Evolutionary conservation across 2,113 vertebrate genomes (phyloP), one percentile per base, ranked within the genome.

Genomic region (Calyptommatus sinebrachiatus): DNA sequence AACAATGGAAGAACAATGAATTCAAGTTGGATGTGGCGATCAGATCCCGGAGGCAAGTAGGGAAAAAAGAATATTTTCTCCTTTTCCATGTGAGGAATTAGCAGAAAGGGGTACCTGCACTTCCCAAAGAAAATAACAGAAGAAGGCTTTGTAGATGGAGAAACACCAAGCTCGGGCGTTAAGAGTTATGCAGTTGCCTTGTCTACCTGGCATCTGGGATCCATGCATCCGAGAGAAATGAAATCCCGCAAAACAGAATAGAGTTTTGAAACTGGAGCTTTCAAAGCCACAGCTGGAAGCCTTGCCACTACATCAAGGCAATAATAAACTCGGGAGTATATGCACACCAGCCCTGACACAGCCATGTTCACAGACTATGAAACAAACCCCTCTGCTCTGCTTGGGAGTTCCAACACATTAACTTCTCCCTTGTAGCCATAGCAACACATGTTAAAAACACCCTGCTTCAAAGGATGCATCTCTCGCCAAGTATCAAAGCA

Each of bases 391-490:
- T 22, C 82, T 67, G 85, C 88, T 84, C 86, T 2, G 11, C 3
- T 60, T 63, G 85, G 50, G 1, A 41, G 89, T 94, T 94, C 91
- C 83, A 2, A 92, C 88, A 90, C 92, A 91, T 94, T 91, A 95
- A 93, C 88, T 88, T 87, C 73, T 84, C 86, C 72, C 0, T 0
- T 0, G 84, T 93, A 84, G 80, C 92, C 90, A 93, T 94, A 90
- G 93, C 88, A 95, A 95, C 92, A 3, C 2, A 28, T 10, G 80
- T 4, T 53, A 5, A 86, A 75, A 83, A 62, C 77, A 82, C 7
- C 10, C 82, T 2, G 0, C 63, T 48, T 74, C 24, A 29, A 48
- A 46, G 78, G 45, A 73, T 46, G 71, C 83, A 76, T 86, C 83
- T 75, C n/a, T 26, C 50, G 21, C 65, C 82, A 41, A 60, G 79